Base-by-base conservation (phyloP, 2,797 vertebrate species). In the Chelon labrosus region DNA sequence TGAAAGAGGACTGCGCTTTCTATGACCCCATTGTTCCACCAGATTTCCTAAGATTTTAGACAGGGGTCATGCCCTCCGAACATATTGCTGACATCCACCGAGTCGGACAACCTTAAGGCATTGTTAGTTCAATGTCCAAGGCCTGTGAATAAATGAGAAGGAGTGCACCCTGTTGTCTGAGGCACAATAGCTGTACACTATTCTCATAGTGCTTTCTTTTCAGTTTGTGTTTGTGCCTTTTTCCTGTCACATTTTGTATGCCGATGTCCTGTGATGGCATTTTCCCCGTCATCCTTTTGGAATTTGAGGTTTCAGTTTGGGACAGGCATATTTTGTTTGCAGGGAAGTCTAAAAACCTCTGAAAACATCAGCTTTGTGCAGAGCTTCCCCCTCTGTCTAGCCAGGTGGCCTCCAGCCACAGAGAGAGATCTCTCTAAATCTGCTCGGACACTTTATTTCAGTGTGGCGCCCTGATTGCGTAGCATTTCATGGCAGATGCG, bases 351-450 rank as follows among this genome's bases (percentile, higher is more conserved):
- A 55, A 66, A 56, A 75, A 58, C 58, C 17, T 76, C 51, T 71
- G 25, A 73, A 89, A 88, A 78, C 80, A 73, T 77, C 41, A 41
- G 61, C 70, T 84, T 76, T 58, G 59, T 41, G 25, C 41, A 38
- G 35, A 75, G 19, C 51, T 7, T 20, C 37, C 41, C 14, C 13
- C 16, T 38, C 47, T 44, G 27, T 49, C 47, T 13, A 13, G 77
- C 60, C 71, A 73, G 54, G 10, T 73, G 85, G 86, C 74, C 51
- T 65, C 42, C 47, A 63, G 58, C 85, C 80, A 35, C 31, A 87
- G 66, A 73, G 51, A 22, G 49, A 83, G 87, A 67, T 82, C 71
- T 70, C 52, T 65, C 62, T 67, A 73, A 92, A 91, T 86, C 69
- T 77, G 51, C 22, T 50, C 66, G 74, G 79, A 80, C 56, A 79